phyloP scores from a whole-genome alignment of 2,888 invertebrate species.

The Eulithis prunata region DNA sequence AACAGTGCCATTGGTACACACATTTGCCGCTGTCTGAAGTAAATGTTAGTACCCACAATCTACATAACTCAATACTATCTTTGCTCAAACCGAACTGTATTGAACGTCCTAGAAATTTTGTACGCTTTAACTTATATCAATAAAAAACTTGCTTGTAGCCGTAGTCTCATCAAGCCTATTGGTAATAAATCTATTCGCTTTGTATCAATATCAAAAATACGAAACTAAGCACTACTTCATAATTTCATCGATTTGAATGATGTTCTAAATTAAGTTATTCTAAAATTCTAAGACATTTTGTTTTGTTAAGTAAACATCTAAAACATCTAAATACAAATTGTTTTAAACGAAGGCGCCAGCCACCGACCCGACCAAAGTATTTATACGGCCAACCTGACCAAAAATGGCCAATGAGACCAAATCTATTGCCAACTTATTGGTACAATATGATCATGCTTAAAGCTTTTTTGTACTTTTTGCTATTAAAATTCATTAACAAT shows the following conservation, averaged over 20 bases:
- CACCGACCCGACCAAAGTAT: conserved; percentile 27
- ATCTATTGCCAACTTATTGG: conserved; percentile 13
- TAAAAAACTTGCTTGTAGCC: conserved; percentile 8
- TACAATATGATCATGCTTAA: neutral
- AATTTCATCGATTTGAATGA: neutral
- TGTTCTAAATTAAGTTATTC: neutral
- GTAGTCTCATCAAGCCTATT: neutral
- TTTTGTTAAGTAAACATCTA: neutral
- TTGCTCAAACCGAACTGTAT: conserved; percentile 31
- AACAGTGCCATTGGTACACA: conserved; percentile 72
- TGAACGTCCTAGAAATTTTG: conserved; percentile 8
- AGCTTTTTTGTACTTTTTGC: neutral
- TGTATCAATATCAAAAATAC: conserved; percentile 3
- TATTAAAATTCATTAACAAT: neutral
- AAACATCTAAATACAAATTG: neutral
- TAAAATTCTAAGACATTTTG: neutral
- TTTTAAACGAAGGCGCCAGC: conserved; percentile 10
- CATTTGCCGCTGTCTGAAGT: conserved; percentile 50
- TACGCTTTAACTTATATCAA: conserved; percentile 7
- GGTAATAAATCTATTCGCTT: neutral
- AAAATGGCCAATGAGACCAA: conserved; percentile 24
- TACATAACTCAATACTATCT: conserved; percentile 38
- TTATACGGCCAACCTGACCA: conserved; percentile 21
- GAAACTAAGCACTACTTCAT: neutral
- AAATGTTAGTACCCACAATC: conserved; percentile 38